phyloP scores from a whole-genome alignment of 2,888 invertebrate genomes.

The Nephrotoma flavescens region DNA sequence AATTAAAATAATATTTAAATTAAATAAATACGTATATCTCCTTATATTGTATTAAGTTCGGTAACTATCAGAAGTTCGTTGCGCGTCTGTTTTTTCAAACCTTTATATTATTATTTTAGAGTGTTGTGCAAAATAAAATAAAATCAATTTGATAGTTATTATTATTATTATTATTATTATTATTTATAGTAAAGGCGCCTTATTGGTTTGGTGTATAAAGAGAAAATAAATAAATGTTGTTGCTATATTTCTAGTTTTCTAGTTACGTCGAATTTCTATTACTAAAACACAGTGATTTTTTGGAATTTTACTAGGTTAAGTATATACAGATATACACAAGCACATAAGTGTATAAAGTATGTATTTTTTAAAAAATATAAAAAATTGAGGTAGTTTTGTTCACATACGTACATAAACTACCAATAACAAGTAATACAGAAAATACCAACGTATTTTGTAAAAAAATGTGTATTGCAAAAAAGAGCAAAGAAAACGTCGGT shows the following conservation, averaged over 20 bases:
- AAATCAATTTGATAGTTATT: not conserved
- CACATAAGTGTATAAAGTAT: not conserved
- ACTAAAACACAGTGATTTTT: not conserved
- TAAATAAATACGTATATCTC: not conserved
- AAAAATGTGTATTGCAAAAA: not conserved
- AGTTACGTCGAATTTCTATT: not conserved
- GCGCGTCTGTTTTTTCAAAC: not conserved
- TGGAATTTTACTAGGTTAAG: not conserved
- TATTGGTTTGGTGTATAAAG: not conserved
- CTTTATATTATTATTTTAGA: not conserved
- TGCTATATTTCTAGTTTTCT: not conserved
- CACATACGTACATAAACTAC: not conserved
- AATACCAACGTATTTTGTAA: not conserved
- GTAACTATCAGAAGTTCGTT: not conserved
- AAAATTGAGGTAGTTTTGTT: not conserved
- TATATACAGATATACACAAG: not conserved
- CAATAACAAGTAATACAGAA: not conserved
- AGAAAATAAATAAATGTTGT: not conserved
- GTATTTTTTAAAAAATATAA: not conserved
- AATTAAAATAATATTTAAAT: not conserved
- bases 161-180: not conserved
- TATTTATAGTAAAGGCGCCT: not conserved
- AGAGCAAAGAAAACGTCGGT: not conserved
- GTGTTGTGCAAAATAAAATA: not conserved
- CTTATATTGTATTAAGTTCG: not conserved